A percentile compares a stretch with the other conserved stretches of the same genome.
Conservation (phyloP, 1,140 invertebrate species). For the Bombus turneri region DNA sequence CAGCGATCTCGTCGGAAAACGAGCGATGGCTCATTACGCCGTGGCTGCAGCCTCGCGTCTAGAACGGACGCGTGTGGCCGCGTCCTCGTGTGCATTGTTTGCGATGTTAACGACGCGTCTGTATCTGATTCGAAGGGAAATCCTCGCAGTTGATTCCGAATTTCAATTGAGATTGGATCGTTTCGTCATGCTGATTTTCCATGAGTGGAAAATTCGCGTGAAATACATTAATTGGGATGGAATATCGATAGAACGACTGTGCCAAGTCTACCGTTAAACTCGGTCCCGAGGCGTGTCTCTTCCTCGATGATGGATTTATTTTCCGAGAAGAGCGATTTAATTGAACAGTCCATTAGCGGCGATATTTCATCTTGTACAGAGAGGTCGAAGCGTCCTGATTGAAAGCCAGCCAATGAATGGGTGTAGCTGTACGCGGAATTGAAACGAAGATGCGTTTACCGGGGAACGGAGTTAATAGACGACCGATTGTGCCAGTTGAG, state of each 20-base stretch:
- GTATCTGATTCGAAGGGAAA: slow-evolving; percentile 26
- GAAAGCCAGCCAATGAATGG: slow-evolving; percentile 36
- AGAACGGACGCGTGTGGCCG: slow-evolving; percentile 38
- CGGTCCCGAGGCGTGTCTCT: background rate
- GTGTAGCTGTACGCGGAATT: slow-evolving; percentile 18
- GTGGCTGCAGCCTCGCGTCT: slow-evolving; percentile 11
- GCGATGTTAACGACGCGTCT: slow-evolving; percentile 32
- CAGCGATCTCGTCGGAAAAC: slow-evolving; percentile 56
- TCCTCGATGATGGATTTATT: slow-evolving; percentile 2
- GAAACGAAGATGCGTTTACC: slow-evolving; percentile 2
- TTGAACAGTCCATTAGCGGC: slow-evolving; percentile 21
- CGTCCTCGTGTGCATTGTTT: slow-evolving; percentile 32
- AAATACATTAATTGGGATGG: background rate
- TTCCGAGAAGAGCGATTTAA: slow-evolving; percentile 28
- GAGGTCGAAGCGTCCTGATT: slow-evolving; percentile 13
- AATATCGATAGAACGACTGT: too few relatives aligned
- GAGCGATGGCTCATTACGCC: slow-evolving; percentile 60
- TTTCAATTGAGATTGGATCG: background rate
- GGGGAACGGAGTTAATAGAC: slow-evolving; percentile 1
- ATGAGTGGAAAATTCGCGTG: background rate
- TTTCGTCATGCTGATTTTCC: slow-evolving; percentile 7
- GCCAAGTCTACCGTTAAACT: slow-evolving; percentile 14
- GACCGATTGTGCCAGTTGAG: background rate
- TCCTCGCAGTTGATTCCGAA: background rate
- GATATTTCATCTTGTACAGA: slow-evolving; percentile 15